These are phyloP conservation scores for Sclerurus mexicanus DNA, from an alignment of 2,113 vertebrate genomes.

Conservation along the genomic window DNA sequence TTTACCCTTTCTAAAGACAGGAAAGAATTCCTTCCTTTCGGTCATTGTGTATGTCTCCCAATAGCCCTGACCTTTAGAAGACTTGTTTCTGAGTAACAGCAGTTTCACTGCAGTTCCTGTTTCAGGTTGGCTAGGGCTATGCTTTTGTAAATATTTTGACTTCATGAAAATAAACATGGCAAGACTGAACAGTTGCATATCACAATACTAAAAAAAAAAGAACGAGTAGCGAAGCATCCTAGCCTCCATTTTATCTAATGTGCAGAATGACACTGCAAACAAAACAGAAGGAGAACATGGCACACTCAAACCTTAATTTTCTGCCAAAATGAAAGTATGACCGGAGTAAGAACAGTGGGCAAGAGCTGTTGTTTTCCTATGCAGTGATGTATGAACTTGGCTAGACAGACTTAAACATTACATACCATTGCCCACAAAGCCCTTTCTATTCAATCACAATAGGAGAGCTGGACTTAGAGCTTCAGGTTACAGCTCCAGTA, in stretches of 20 bases:
- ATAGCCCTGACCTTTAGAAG: neutral
- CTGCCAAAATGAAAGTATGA: neutral
- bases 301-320: neutral
- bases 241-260: neutral
- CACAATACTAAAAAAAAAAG: neutral
- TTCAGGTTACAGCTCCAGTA: neutral
- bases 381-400: neutral
- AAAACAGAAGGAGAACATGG: neutral
- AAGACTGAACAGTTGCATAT: neutral
- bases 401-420: neutral
- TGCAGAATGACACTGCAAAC: neutral
- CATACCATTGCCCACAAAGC: neutral
- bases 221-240: neutral
- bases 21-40: neutral
- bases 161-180: neutral
- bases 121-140: neutral
- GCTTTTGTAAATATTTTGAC: neutral
- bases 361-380: neutral
- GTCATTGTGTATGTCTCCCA: neutral
- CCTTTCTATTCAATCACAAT: neutral
- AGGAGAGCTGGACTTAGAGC: neutral
- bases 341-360: neutral
- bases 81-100: neutral
- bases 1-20: neutral
- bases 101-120: neutral